Evolutionary conservation across 92 coral and sea anemone genomes (phyloP), one percentile per base, ranked within the genome.

Genomic region (Ricordea florida): DNA sequence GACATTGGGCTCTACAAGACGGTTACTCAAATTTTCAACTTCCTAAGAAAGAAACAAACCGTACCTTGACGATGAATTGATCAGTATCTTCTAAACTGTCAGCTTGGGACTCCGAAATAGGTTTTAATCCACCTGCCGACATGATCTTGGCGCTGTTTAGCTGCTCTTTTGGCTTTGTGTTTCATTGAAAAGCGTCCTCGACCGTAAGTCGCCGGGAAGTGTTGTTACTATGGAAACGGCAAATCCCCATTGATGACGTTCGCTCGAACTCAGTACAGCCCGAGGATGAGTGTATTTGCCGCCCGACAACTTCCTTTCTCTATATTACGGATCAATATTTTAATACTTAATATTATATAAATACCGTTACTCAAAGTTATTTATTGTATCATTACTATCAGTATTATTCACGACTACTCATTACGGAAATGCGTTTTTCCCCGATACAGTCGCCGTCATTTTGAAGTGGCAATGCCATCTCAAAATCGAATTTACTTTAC

Each of bases 101-200:
- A 67, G 44, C 59, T 44, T 84, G 61, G 30, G 68, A 66, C 74
- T 53, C 52, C 20, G 71, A 83, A 40, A 47, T 48, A n/a, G 79
- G 5, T 66, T 38, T 47, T 7, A 57, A 26, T 66, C 53, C 89
- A 83, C 66, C 89, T 69, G 89, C 38, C 29, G 84, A 49, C 89
- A 76, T 76, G 28, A 65, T 55, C 27, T 56, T 5, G n/a, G 27
- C 55, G 38, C 35, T 34, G 28, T 63, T 60, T 56, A 45, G 64
- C 29, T 56, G 62, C 29, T 63, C 64, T 72, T 52, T 68, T 72
- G 59, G 52, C 49, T 36, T 57, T 42, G 64, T 24, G 50, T 17
- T 35, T 52, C 41, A 69, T 30, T 14, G 15, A 14, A 36, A 18
- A 38, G 21, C 25, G 22, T 32, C n/a, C 35, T 42, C 62, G 36